These are phyloP conservation scores for Donacobius atricapilla DNA, from an alignment of 2,113 vertebrate species.

Conservation along the genomic window DNA sequence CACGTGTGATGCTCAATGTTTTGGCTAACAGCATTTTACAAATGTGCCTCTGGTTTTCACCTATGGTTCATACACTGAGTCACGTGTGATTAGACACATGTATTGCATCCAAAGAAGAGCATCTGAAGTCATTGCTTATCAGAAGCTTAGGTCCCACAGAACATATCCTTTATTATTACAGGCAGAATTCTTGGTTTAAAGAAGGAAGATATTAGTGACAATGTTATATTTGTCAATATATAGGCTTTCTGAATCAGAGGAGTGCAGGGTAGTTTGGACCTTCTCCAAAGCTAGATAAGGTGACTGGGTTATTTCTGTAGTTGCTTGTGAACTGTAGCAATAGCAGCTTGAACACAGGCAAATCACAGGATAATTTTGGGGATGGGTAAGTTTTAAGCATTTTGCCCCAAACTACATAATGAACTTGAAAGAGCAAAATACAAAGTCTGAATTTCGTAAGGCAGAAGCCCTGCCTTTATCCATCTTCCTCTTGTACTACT, in stretches of 20 bases:
- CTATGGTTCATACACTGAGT: rapidly evolving
- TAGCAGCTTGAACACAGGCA: neutral
- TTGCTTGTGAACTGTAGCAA: neutral
- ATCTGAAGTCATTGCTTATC: neutral
- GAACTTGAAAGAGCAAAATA: neutral
- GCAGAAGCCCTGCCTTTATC: neutral
- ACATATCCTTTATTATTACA: neutral
- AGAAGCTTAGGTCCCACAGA: neutral
- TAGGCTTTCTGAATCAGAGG: neutral
- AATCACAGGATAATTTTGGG: neutral
- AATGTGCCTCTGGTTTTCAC: neutral
- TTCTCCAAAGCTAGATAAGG: neutral
- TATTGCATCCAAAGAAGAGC: neutral
- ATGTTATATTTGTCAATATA: neutral
- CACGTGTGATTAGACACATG: rapidly evolving
- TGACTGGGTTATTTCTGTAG: neutral
- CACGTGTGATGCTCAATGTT: rapidly evolving
- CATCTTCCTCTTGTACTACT: neutral
- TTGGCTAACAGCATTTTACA: neutral
- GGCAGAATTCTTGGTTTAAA: neutral
- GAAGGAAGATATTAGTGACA: neutral
- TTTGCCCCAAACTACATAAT: neutral
- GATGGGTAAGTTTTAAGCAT: neutral
- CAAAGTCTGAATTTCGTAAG: neutral
- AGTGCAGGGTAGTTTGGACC: neutral